phyloP scores from a whole-genome alignment of 1,140 invertebrate genomes.

The Polypedilum vanderplanki region DNA sequence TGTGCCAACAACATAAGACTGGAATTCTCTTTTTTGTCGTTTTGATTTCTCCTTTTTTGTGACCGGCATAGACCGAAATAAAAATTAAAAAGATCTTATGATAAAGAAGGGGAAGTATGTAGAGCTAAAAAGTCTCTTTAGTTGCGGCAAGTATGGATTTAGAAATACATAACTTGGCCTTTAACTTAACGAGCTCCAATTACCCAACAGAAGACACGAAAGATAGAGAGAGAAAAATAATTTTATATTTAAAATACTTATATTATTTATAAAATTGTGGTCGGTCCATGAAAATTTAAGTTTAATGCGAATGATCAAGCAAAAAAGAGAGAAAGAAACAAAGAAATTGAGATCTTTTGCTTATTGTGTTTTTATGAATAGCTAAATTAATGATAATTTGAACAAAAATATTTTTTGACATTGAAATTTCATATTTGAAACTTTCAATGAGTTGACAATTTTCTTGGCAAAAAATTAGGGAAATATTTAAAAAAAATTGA shows the following conservation, averaged over 20 bases:
- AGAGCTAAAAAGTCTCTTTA: neutral
- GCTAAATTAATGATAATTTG: neutral
- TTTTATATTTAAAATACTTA: too few species aligned
- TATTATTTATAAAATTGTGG: neutral
- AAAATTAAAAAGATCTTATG: neutral
- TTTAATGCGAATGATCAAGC: too few species aligned
- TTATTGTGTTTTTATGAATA: neutral
- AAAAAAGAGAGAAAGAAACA: too few species aligned
- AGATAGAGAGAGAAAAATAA: neutral
- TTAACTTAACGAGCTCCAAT: constrained; percentile 25
- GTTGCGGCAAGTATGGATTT: neutral
- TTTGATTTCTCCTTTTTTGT: too few species aligned
- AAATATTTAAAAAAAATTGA: too few species aligned
- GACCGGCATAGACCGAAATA: neutral
- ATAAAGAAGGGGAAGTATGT: too few species aligned
- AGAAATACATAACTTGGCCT: neutral
- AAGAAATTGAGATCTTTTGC: neutral
- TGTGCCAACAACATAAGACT: neutral
- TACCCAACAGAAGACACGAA: neutral
- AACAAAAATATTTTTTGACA: neutral
- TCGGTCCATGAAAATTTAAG: constrained; percentile 5
- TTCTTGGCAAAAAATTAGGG: too few species aligned
- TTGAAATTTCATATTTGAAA: too few species aligned
- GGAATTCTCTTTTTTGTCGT: too few species aligned
- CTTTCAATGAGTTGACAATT: too few species aligned